A percentile compares a stretch with the other conserved stretches of the same genome.
Evolutionary conservation across 1,140 invertebrate species (phyloP).

Genomic region (Pseudomyrmex flavicornis): DNA sequence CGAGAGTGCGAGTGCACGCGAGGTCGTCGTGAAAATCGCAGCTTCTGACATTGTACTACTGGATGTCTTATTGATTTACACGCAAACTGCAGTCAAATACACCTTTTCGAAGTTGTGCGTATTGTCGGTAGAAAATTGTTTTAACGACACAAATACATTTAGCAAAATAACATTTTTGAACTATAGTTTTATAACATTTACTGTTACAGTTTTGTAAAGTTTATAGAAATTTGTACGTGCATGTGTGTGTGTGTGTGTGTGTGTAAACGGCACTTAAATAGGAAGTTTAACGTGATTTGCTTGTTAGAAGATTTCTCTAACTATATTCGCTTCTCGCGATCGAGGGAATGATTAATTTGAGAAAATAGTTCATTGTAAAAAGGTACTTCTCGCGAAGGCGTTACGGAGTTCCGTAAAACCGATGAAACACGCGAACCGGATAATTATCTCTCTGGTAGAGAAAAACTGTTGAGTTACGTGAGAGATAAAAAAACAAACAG

Average conservation of each 20-base stretch:
- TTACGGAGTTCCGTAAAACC: slow-evolving; percentile 68
- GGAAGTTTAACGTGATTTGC: background rate
- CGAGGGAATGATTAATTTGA: slow-evolving; percentile 44
- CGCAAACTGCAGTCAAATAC: background rate
- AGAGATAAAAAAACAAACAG: slow-evolving; percentile 71
- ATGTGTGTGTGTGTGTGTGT: no score
- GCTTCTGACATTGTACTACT: background rate
- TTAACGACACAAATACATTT: background rate
- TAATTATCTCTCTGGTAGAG: slow-evolving; percentile 71
- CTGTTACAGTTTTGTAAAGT: no score
- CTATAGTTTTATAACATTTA: no score
- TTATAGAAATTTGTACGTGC: no score
- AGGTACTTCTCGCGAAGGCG: slow-evolving; percentile 54
- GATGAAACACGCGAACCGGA: slow-evolving; percentile 74
- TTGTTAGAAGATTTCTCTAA: background rate
- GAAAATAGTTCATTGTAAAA: slow-evolving; percentile 67
- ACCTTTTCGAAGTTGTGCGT: background rate
- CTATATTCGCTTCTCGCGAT: background rate
- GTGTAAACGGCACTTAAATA: no score
- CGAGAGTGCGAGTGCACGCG: background rate
- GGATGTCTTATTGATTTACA: slow-evolving; percentile 1
- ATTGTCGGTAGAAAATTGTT: no score
- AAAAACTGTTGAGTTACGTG: slow-evolving; percentile 65
- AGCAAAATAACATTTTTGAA: background rate
- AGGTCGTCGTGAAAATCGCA: slow-evolving; percentile 4